A percentile compares a stretch with the other conserved stretches of the same genome.
Conservation (phyloP, 2,888 invertebrate species). For the Entomobrya proxima region DNA sequence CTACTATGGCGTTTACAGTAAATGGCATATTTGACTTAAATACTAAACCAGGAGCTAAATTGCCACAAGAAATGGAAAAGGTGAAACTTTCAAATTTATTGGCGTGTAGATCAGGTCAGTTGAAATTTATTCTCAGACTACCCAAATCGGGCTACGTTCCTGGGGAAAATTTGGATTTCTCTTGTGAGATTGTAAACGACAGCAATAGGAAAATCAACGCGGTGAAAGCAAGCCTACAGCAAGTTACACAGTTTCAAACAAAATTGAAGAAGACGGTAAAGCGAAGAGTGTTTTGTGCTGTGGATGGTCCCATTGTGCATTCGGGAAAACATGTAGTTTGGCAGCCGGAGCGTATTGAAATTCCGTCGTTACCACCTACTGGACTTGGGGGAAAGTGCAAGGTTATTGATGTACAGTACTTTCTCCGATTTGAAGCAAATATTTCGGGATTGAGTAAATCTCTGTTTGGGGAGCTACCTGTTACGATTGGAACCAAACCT, state of each 20-base stretch:
- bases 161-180: constrained; percentile 55
- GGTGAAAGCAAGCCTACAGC: constrained; percentile 28
- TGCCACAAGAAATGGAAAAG: neutral
- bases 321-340: constrained; percentile 47
- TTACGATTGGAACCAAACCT: constrained; percentile 59
- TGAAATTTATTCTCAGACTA: constrained; percentile 44
- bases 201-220: constrained; percentile 49
- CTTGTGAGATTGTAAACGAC: constrained; percentile 40
- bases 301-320: constrained; percentile 35
- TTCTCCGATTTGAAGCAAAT: constrained; percentile 55
- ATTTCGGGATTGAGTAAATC: constrained; percentile 43
- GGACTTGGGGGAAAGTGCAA: constrained; percentile 39
- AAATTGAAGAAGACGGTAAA: constrained; percentile 16
- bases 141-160: constrained; percentile 63
- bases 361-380: constrained; percentile 60
- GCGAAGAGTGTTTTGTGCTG: neutral
- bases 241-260: constrained; percentile 49
- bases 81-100: constrained; percentile 54
- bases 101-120: constrained; percentile 54
- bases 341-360: neutral
- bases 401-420: constrained; percentile 62
- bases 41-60: neutral
- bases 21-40: constrained; percentile 66
- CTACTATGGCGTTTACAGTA: constrained; percentile 55
- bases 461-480: constrained; percentile 24